Conservation (phyloP, 2,113 vertebrate species). For the Paramormyrops kingsleyae region DNA sequence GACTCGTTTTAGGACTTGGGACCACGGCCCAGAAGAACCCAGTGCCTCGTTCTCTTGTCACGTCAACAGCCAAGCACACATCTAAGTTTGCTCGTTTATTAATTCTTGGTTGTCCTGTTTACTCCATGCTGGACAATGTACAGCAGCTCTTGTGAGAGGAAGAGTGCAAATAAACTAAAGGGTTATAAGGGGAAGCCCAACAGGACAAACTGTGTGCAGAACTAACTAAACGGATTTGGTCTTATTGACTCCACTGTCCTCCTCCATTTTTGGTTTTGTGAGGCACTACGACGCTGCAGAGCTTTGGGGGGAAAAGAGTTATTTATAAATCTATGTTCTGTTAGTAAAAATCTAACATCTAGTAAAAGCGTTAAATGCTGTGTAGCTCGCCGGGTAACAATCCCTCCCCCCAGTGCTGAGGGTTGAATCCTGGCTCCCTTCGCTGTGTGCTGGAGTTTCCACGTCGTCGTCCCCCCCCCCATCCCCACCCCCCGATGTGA, state of each 20-base stretch:
- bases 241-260: not conserved
- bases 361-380: not conserved
- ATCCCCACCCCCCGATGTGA: not conserved
- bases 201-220: not conserved
- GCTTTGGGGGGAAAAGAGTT: not conserved
- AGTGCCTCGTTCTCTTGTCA: not conserved
- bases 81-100: not conserved
- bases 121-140: not conserved
- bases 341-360: not conserved
- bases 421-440: not conserved
- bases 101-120: not conserved
- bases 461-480: too few species aligned
- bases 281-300: not conserved
- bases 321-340: not conserved
- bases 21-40: not conserved
- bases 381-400: not conserved
- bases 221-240: not conserved
- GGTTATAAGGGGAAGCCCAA: not conserved
- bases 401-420: not conserved
- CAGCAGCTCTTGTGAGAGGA: not conserved
- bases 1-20: not conserved
- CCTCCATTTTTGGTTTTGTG: not conserved
- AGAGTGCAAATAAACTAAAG: not conserved
- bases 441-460: not conserved
- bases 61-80: not conserved